A percentile compares a stretch with the other conserved stretches of the same genome.
Evolutionary conservation across 2,113 vertebrate genomes (phyloP).

Genomic region (Apus apus): DNA sequence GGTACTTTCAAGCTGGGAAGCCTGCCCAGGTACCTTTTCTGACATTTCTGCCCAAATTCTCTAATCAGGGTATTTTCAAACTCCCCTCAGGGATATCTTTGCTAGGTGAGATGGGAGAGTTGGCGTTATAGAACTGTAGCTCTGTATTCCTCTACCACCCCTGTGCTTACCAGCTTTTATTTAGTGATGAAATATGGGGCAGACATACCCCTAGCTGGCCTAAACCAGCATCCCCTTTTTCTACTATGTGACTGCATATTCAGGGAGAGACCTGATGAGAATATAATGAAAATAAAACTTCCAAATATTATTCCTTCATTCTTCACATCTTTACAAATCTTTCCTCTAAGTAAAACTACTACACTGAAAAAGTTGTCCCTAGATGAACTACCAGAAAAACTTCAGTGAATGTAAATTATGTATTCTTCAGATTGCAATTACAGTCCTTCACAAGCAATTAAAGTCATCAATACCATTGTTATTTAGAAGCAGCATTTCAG

Average conservation of each 20-base stretch:
- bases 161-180: not conserved
- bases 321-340: not conserved
- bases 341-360: not conserved
- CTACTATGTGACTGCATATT: not conserved
- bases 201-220: not conserved
- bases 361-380: not conserved
- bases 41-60: not conserved
- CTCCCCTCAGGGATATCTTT: not conserved
- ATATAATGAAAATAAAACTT: not conserved
- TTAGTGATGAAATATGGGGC: not conserved
- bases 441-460: not conserved
- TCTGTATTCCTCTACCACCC: not conserved
- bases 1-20: not conserved
- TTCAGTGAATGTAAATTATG: not conserved
- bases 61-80: not conserved
- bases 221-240: not conserved
- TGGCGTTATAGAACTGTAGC: not conserved
- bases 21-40: not conserved
- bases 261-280: not conserved
- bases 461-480: not conserved
- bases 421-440: not conserved
- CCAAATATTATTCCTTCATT: not conserved
- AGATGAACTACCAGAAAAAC: not conserved
- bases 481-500: not conserved
- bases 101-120: not conserved